Percentiles rank a stretch among this genome's conserved stretches.
Evolutionary conservation across 2,113 vertebrate species (phyloP).

Genomic region (Baryphthengus martii): DNA sequence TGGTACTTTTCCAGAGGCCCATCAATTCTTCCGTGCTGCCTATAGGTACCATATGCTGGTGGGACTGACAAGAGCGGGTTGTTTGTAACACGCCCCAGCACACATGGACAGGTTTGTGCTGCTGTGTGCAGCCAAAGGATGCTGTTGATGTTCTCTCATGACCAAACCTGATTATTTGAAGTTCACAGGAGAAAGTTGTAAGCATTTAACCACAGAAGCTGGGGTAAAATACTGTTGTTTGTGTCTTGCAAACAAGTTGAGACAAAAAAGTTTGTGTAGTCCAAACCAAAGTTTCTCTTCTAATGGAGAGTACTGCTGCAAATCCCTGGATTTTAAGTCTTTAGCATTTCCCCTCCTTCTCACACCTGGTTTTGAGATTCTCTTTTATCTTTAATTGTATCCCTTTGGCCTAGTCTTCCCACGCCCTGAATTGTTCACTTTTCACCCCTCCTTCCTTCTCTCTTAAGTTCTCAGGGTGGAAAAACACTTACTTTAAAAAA

Average conservation of each 20-base stretch:
- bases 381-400: slow-evolving; percentile 62
- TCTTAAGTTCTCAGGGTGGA: background rate
- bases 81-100: background rate
- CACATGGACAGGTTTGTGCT: background rate
- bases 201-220: background rate
- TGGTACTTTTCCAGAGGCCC: background rate
- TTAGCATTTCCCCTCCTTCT: slow-evolving; percentile 29
- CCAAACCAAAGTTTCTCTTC: background rate
- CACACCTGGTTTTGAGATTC: slow-evolving; percentile 58
- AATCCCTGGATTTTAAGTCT: background rate
- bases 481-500: background rate
- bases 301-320: background rate
- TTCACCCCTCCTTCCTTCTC: slow-evolving; percentile 21
- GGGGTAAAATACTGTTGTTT: background rate
- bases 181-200: background rate
- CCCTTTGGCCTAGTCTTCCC: slow-evolving; percentile 54
- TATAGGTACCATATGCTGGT: fast-evolving
- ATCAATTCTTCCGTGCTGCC: fast-evolving
- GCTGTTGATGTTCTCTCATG: background rate
- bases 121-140: background rate
- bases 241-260: slow-evolving; percentile 12
- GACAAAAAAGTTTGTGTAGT: background rate
- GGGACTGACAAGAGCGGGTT: background rate
- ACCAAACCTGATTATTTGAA: background rate
- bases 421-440: slow-evolving; percentile 30